Evolutionary conservation across 2,113 vertebrate genomes (phyloP).

Genomic region (Tragelaphus imberbis): DNA sequence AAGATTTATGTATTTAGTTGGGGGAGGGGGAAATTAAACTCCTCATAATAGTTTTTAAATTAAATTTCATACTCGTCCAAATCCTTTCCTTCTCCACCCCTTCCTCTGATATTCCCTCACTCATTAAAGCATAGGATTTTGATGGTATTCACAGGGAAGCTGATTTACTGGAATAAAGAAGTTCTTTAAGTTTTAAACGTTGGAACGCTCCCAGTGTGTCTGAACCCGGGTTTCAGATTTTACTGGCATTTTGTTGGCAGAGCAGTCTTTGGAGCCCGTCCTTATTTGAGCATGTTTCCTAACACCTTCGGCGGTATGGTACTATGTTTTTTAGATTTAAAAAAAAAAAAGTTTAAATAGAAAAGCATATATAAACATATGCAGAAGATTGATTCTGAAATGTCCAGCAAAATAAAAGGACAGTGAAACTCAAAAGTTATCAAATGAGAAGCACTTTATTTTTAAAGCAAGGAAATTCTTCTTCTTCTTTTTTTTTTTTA

Average conservation of each 20-base stretch:
- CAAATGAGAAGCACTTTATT: conserved; percentile 50
- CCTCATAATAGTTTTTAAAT: conserved; percentile 76
- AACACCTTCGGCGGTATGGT: conserved; percentile 79
- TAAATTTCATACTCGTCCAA: conserved; percentile 62
- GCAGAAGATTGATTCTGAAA: conserved; percentile 74
- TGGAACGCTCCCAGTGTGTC: conserved; percentile 79
- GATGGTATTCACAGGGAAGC: conserved; percentile 82
- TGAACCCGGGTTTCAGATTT: conserved; percentile 80
- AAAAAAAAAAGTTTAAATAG: conserved; percentile 65
- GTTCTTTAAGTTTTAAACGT: conserved; percentile 79
- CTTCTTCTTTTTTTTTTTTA: neutral
- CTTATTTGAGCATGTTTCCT: conserved; percentile 79
- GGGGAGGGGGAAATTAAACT: conserved; percentile 61
- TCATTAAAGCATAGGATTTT: conserved; percentile 74
- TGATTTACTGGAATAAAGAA: conserved; percentile 82
- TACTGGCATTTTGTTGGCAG: conserved; percentile 84
- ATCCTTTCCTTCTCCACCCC: conserved; percentile 64
- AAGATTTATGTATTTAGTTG: conserved; percentile 61
- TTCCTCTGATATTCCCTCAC: conserved; percentile 74
- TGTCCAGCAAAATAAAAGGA: conserved; percentile 64
- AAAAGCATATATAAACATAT: conserved; percentile 65
- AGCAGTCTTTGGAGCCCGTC: conserved; percentile 72
- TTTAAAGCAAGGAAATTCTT: neutral
- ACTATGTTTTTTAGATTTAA: conserved; percentile 68
- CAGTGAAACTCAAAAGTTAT: conserved; percentile 49